Evolutionary conservation across 2,797 vertebrate species (phyloP), one percentile per base, ranked within the genome.

Genomic region (Enteromius argenteus): DNA sequence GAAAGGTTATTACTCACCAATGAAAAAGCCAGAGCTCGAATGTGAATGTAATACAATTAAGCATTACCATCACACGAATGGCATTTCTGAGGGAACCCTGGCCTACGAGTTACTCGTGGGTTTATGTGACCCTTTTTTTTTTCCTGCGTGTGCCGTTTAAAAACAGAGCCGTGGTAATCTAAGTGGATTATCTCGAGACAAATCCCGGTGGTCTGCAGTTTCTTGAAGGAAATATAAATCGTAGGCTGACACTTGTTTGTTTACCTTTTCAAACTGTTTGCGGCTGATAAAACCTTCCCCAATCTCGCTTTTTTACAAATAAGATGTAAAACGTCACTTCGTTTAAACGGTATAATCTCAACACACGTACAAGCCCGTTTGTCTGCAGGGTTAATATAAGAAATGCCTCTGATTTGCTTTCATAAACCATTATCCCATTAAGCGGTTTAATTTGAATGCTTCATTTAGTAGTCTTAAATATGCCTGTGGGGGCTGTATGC

Each of bases 101-200:
- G 81, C 46, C 80, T 44, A 72, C n/a, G 68, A 89, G 8, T 72
- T 23, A 79, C 90, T 81, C 86, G 23, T 87, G 87, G 89, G 89
- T 74, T 19, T 94, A 92, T 64, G 14, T 94, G 93, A 95, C 94
- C 94, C 93, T 93, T 93, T 94, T 81, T 93, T 88, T 90, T 94
- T 89, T 90, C 89, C 21, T 87, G 89, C 89, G 90, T 91, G 93
- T 89, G 90, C 89, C 88, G 93, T 95, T 95, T 91, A 92, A 94
- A 94, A 87, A 94, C 91, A 91, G 30, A 94, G 91, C 90, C 90
- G 46, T 91, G 90, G 89, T 94, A 94, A 95, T 94, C 91, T 95
- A 95, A 95, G 89, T 95, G 93, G 94, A 94, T 96, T 95, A 95
- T 87, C 85, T 93, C 91, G 94, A 95, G 94, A 93, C 93, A 92